phyloP scores from a whole-genome alignment of 2,113 vertebrate genomes.

The Corythoichthys intestinalis region DNA sequence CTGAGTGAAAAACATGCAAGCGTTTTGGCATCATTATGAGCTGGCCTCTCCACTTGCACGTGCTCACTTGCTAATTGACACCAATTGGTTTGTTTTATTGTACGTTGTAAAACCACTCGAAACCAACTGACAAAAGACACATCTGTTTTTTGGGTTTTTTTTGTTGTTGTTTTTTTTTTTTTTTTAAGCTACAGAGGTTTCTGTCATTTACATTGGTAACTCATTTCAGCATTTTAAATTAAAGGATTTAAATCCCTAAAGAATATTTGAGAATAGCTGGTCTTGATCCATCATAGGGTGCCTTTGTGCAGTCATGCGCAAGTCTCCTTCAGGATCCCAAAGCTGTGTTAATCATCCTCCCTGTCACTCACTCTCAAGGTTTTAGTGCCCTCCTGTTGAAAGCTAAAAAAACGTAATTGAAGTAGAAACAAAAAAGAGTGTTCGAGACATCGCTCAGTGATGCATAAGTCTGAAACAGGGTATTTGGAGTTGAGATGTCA shows the following conservation, averaged over 20 bases:
- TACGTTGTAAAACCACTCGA: background rate
- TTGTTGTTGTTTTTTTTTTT: slow-evolving; percentile 25
- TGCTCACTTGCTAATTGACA: background rate
- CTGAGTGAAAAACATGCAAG: background rate
- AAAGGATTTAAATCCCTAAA: slow-evolving; percentile 63
- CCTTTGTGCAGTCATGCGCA: slow-evolving; percentile 53
- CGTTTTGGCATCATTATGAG: background rate
- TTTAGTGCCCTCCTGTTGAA: slow-evolving; percentile 55
- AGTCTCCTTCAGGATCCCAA: slow-evolving; percentile 49
- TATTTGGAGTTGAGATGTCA: slow-evolving; percentile 38
- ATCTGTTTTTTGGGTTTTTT: slow-evolving; percentile 20
- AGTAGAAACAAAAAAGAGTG: slow-evolving; percentile 47
- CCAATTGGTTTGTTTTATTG: background rate
- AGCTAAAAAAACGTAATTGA: slow-evolving; percentile 41
- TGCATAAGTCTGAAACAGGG: slow-evolving; percentile 32
- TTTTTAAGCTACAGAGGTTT: slow-evolving; percentile 4
- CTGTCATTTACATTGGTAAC: slow-evolving; percentile 30
- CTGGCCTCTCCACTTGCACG: background rate
- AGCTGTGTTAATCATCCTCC: slow-evolving; percentile 61
- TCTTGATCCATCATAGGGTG: slow-evolving; percentile 48
- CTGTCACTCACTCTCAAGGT: slow-evolving; percentile 64
- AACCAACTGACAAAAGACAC: slow-evolving; percentile 4
- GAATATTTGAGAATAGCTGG: slow-evolving; percentile 56
- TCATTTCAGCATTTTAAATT: slow-evolving; percentile 47
- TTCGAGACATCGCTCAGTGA: slow-evolving; percentile 39